Base-by-base conservation (phyloP, 2,113 vertebrate species). In the Proterorhinus semilunaris region DNA sequence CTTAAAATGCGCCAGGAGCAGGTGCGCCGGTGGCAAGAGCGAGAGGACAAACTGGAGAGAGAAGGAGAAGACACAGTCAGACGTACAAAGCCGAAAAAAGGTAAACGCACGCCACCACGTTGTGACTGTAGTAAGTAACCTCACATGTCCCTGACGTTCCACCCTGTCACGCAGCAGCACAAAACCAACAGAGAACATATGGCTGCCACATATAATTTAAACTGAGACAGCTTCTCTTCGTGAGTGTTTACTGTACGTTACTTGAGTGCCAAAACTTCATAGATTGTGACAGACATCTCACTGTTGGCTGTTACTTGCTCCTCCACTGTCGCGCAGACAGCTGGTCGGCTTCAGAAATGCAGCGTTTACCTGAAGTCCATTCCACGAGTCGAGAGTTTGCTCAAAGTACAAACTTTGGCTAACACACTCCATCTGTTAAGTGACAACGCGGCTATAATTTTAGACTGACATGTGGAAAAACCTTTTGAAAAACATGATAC, bases 1-100 rank as follows among this genome's bases (percentile, higher is more conserved):
- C 79, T 92, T 67, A 94, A 94, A 83, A 94, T 94, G 93, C 87
- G 93, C 0, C 86, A 94, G 84, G 93, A 94, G 79, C 93, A 93
- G 80, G 93, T 94, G 57, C 87, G 91, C 0, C 91, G 93, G 65
- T 94, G 92, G 92, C 91, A 87, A 12, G 92, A 93, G 78, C 84
- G 80, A 0, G 93, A 94, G 81, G 92, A 94, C 73, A 92, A 90
- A 51, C 17, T 82, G 54, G 89, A 93, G 63, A 67, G 66, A 8
- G 90, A 91, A 45, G 84, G 45, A 6, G 81, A 52, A 4, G 75
- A 66, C 0, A 36, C 51, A 0, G 79, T 86, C 5, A 80, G 59
- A 67, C 75, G 75, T 55, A 55, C 84, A 59, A 91, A 83, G 72
- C 79, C 83, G 49, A 91, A 86, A 65, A 90, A 87, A 92, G 91